phyloP scores from a whole-genome alignment of 2,888 invertebrate species.

The Drosophila melanosoma region DNA sequence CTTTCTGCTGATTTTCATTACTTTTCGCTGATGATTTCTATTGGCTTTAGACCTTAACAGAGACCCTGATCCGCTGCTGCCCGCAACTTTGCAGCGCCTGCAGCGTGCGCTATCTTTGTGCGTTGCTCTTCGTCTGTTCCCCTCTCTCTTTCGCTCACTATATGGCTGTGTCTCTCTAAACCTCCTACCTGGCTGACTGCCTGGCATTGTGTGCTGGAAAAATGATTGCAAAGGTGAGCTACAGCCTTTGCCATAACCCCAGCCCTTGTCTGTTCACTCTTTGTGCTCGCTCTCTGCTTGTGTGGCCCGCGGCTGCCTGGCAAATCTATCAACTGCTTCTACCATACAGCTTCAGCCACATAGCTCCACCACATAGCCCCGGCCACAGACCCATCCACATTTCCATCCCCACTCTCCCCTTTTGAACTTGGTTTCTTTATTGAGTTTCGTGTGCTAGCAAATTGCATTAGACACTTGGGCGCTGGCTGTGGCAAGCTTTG shows the following conservation, averaged over 20 bases:
- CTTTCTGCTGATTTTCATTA: conserved; percentile 72
- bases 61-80: conserved; percentile 14
- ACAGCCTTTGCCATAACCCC: conserved; percentile 2
- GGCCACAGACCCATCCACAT: not conserved
- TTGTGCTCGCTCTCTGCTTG: conserved; percentile 54
- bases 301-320: conserved; percentile 74
- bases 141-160: not conserved
- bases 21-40: conserved; percentile 66
- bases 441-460: conserved; percentile 73
- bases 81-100: conserved; percentile 47
- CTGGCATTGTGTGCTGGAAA: conserved; percentile 57
- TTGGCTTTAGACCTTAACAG: conserved; percentile 52
- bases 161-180: conserved; percentile 23
- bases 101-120: conserved; percentile 52
- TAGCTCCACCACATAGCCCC: not conserved
- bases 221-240: conserved; percentile 76
- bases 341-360: conserved; percentile 6
- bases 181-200: conserved; percentile 12
- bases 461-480: conserved; percentile 76
- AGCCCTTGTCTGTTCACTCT: conserved; percentile 22
- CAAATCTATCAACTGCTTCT: conserved; percentile 68
- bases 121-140: conserved; percentile 9
- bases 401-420: not conserved
- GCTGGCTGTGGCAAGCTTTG: conserved; percentile 47
- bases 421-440: conserved; percentile 56